A percentile compares a stretch with the other conserved stretches of the same genome.
Conservation (phyloP, 2,113 vertebrate genomes). For the Azemiops feae region DNA sequence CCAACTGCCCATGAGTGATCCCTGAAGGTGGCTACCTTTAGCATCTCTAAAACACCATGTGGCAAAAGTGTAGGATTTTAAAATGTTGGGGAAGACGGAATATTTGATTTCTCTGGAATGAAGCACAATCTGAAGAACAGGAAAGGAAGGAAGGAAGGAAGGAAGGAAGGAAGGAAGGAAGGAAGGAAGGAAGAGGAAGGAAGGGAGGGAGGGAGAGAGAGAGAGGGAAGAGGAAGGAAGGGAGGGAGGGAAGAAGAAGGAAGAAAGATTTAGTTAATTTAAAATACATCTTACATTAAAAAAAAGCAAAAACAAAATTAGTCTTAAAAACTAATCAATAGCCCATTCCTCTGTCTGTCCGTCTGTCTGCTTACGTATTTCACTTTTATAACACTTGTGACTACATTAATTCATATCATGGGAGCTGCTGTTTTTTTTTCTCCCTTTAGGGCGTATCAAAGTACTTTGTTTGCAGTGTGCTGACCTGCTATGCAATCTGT, state of each 20-base stretch:
- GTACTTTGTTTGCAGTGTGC: not conserved
- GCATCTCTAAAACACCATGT: not conserved
- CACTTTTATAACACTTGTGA: not conserved
- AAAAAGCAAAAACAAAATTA: not conserved
- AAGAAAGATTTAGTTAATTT: not conserved
- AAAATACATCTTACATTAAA: not conserved
- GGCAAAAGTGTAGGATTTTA: not conserved
- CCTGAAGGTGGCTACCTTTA: not conserved
- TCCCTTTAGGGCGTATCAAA: not conserved
- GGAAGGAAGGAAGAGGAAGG: too few relatives aligned
- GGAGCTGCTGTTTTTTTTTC: not conserved
- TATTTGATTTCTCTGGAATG: not conserved
- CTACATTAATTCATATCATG: not conserved
- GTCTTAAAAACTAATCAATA: not conserved
- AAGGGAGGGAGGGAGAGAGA: too few relatives aligned
- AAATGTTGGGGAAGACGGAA: not conserved
- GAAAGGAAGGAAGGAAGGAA: not conserved
- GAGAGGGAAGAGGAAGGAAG: too few relatives aligned
- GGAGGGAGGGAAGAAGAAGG: not conserved
- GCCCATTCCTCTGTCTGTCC: not conserved
- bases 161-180: too few relatives aligned
- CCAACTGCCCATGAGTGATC: not conserved
- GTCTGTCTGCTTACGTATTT: not conserved
- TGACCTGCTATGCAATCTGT: not conserved
- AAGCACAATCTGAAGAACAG: not conserved